A percentile compares a stretch with the other conserved stretches of the same genome.
phyloP scores from a whole-genome alignment of 1,140 invertebrate species.

The Leptinotarsa texana region DNA sequence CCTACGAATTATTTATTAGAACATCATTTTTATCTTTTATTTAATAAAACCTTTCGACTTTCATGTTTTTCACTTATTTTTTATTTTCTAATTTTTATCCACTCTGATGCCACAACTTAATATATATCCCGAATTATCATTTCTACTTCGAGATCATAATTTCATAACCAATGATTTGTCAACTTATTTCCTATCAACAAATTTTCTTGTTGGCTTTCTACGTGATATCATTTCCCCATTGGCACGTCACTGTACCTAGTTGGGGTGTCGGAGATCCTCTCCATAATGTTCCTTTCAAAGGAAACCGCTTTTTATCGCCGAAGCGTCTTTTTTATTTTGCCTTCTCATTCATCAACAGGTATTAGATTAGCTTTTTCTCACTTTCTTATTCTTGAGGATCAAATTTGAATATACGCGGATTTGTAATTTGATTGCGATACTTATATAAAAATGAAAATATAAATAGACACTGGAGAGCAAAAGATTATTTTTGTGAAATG shows the following conservation, averaged over 20 bases:
- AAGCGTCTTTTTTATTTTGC: slow-evolving; percentile 38
- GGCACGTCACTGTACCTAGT: slow-evolving; percentile 17
- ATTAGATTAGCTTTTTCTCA: slow-evolving; percentile 42
- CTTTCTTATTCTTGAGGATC: slow-evolving; percentile 25
- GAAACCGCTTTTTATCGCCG: slow-evolving; percentile 42
- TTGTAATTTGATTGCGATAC: slow-evolving; percentile 17
- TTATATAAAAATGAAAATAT: slow-evolving; percentile 21
- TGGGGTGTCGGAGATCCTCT: slow-evolving; percentile 39
- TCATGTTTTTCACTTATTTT: no score
- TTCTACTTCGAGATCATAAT: background rate
- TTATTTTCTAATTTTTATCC: no score
- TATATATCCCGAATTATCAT: no score
- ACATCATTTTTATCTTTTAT: no score
- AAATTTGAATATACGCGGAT: slow-evolving; percentile 11
- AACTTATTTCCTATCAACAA: no score
- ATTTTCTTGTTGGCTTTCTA: background rate
- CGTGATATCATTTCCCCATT: background rate
- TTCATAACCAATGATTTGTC: no score
- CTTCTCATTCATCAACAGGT: slow-evolving; percentile 44
- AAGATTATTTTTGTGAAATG: background rate
- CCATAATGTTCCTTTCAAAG: slow-evolving; percentile 38
- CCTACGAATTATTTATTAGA: no score
- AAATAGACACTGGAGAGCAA: background rate
- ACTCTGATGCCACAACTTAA: no score
- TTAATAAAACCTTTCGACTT: no score